These are phyloP conservation scores for Poecilia gillii DNA, from an alignment of 2,797 vertebrate species.

Conservation along the genomic window DNA sequence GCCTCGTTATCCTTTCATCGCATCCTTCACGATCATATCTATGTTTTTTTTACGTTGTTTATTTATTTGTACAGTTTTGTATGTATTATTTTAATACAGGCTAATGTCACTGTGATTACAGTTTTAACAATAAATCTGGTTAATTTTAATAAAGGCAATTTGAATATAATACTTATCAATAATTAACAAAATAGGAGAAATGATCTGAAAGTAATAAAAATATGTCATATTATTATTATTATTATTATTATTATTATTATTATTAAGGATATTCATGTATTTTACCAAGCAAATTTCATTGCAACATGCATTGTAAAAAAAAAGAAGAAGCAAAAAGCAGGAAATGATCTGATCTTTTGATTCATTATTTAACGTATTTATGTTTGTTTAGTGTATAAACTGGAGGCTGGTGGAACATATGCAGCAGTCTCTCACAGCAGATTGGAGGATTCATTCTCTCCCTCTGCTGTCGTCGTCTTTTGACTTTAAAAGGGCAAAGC, in stretches of 20 bases:
- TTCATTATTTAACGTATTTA: neutral
- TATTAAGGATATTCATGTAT: neutral
- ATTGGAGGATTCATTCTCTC: slow-evolving; percentile 10
- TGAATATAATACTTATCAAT: neutral
- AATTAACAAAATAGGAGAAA: neutral
- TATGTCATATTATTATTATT: neutral
- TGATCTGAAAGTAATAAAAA: neutral
- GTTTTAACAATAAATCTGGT: neutral
- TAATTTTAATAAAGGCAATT: neutral
- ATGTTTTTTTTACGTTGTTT: neutral
- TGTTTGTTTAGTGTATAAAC: neutral
- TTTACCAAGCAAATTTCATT: neutral
- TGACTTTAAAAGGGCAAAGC: slow-evolving; percentile 5
- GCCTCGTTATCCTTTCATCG: neutral
- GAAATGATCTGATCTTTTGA: neutral
- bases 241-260: neutral
- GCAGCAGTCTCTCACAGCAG: neutral
- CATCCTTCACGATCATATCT: neutral
- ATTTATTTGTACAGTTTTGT: neutral
- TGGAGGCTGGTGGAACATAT: neutral
- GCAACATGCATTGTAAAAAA: neutral
- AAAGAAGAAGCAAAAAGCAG: neutral
- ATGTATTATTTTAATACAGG: neutral
- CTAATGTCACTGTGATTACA: neutral
- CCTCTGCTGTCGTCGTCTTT: slow-evolving; percentile 3